Evolutionary conservation across 1,140 invertebrate species (phyloP).

Genomic region (Ptiloglossa arizonensis): DNA sequence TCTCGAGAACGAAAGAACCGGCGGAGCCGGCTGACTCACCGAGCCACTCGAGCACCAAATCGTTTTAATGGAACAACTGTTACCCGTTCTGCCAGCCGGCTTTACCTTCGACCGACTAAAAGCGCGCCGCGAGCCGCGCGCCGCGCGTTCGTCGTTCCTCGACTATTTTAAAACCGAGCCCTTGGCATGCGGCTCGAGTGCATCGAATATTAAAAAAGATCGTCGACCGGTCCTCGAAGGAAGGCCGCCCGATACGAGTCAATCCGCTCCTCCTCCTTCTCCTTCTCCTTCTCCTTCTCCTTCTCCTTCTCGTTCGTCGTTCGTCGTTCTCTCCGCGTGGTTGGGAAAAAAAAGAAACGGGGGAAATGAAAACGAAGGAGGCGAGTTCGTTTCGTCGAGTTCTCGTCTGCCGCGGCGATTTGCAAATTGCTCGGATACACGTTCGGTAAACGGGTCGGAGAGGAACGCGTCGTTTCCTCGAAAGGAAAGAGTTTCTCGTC

Average conservation of each 20-base stretch:
- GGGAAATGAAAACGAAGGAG: background rate
- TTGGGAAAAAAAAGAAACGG: background rate
- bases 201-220: conserved; percentile 12
- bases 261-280: background rate
- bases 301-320: background rate
- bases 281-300: background rate
- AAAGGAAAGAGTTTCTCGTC: no score
- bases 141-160: background rate
- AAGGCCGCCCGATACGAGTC: conserved; percentile 8
- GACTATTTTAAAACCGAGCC: conserved; percentile 24
- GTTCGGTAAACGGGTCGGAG: background rate
- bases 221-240: background rate
- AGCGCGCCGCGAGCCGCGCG: conserved; percentile 8
- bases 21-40: conserved; percentile 74
- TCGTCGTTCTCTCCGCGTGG: no score
- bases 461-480: conserved; percentile 35
- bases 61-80: conserved; percentile 80
- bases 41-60: conserved; percentile 73
- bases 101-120: conserved; percentile 52
- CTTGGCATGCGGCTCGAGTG: background rate
- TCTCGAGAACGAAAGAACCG: conserved; percentile 65
- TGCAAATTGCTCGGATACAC: background rate
- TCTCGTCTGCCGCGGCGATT: background rate
- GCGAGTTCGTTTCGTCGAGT: background rate
- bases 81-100: conserved; percentile 63